Evolutionary conservation across 2,888 invertebrate genomes (phyloP).

Genomic region (Erpobdella octoculata): DNA sequence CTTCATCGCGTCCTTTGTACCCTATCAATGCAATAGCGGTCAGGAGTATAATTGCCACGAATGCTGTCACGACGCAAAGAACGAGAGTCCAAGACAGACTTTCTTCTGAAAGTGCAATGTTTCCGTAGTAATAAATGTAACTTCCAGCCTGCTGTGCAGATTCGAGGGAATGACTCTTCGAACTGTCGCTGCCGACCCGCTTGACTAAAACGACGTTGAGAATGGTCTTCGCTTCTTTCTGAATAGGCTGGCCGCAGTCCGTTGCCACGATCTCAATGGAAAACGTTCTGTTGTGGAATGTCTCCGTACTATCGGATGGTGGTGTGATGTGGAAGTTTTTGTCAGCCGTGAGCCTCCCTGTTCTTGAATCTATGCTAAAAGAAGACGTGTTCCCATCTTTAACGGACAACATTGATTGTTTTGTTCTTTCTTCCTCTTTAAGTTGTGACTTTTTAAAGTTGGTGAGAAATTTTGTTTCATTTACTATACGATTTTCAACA

Average conservation of each 20-base stretch:
- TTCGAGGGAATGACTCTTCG: not conserved
- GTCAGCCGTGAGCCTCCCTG: conserved; percentile 32
- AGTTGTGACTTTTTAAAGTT: not conserved
- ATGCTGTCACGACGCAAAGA: conserved; percentile 18
- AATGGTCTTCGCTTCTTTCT: conserved; percentile 20
- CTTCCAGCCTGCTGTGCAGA: not conserved
- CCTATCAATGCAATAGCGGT: conserved; percentile 24
- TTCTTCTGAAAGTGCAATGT: conserved; percentile 1
- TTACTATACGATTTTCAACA: not conserved
- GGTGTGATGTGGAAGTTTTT: conserved; percentile 27
- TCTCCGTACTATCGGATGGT: not conserved
- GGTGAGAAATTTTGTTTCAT: too few species aligned
- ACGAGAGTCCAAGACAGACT: conserved; percentile 21
- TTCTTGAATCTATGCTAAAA: conserved; percentile 33
- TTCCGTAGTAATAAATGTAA: conserved; percentile 6
- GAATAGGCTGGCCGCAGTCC: conserved; percentile 26
- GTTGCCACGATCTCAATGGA: conserved; percentile 30
- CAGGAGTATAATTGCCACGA: conserved; percentile 23
- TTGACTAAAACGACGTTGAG: conserved; percentile 31
- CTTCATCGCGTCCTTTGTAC: not conserved
- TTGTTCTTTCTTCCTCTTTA: not conserved
- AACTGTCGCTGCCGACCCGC: not conserved
- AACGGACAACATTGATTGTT: too few species aligned
- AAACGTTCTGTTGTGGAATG: conserved; percentile 20
- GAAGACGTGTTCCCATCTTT: conserved; percentile 17